Conservation (phyloP, 2,888 invertebrate species). For the Scaptomyza reducta region DNA sequence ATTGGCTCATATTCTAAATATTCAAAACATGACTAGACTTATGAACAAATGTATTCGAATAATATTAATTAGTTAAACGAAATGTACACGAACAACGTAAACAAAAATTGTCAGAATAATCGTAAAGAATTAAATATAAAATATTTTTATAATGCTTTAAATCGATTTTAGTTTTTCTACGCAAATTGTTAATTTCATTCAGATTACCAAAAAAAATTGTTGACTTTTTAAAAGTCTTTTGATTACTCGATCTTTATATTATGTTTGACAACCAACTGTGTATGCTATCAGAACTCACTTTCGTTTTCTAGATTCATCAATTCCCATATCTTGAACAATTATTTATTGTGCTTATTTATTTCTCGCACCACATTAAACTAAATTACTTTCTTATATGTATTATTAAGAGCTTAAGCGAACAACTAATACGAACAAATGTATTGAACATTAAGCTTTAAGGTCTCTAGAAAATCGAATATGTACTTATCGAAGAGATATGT, state of each 20-base stretch:
- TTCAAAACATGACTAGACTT: slow-evolving; percentile 13
- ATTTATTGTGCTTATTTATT: slow-evolving; percentile 44
- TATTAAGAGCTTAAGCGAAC: background rate
- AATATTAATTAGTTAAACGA: slow-evolving; percentile 34
- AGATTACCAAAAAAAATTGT: slow-evolving; percentile 12
- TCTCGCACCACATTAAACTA: slow-evolving; percentile 15
- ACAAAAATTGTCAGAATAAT: slow-evolving; percentile 6
- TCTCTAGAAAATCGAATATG: slow-evolving; percentile 4
- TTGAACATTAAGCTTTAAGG: background rate
- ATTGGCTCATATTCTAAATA: slow-evolving; percentile 39
- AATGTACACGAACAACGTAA: slow-evolving; percentile 24
- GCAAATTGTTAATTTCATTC: slow-evolving; percentile 4
- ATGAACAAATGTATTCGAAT: slow-evolving; percentile 29
- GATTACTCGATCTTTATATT: background rate
- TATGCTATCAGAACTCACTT: slow-evolving; percentile 14
- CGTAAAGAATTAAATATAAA: slow-evolving; percentile 10
- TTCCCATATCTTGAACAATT: slow-evolving; percentile 8
- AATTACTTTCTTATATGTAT: slow-evolving; percentile 1
- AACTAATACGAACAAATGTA: slow-evolving; percentile 1
- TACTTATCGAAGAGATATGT: slow-evolving; percentile 14
- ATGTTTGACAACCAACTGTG: slow-evolving; percentile 43
- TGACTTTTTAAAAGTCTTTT: slow-evolving; percentile 31
- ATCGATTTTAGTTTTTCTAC: slow-evolving; percentile 4
- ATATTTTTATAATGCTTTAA: no score
- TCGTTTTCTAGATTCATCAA: slow-evolving; percentile 12